Evolutionary conservation across 1,140 invertebrate species (phyloP).

Genomic region (Dendroctonus valens): DNA sequence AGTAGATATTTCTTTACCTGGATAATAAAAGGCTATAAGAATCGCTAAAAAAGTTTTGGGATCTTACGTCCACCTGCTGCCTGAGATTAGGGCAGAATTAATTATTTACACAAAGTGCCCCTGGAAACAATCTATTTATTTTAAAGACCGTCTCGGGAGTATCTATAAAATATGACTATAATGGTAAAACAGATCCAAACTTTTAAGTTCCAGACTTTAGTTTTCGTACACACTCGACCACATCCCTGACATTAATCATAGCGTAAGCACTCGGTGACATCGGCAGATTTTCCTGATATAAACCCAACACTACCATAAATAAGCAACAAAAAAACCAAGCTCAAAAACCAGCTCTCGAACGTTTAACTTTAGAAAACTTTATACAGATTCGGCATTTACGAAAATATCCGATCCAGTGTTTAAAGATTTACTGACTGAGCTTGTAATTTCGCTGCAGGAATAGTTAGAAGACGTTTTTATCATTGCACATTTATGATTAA

Average conservation of each 20-base stretch:
- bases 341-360: constrained; percentile 4
- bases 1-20: no score
- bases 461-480: constrained; percentile 5
- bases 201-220: constrained; percentile 24
- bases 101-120: no score
- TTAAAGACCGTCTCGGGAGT: no score
- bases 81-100: no score
- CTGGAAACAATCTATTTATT: no score
- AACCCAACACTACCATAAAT: constrained; percentile 24
- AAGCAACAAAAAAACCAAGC: constrained; percentile 18
- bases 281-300: constrained; percentile 27
- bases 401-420: constrained; percentile 8
- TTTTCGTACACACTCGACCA: constrained; percentile 23
- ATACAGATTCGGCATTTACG: constrained; percentile 12
- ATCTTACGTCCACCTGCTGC: no score
- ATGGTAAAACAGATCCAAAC: constrained; percentile 14
- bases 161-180: constrained; percentile 19
- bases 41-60: no score
- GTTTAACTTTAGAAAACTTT: constrained; percentile 13
- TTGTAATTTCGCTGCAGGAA: constrained; percentile 6
- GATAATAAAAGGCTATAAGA: no score
- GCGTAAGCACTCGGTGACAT: constrained; percentile 26
- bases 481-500: constrained; percentile 4
- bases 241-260: constrained; percentile 20
- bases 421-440: constrained; percentile 8